Evolutionary conservation across 2,797 vertebrate species (phyloP), one percentile per base, ranked within the genome.

Genomic region (Lepilemur ruficaudatus): DNA sequence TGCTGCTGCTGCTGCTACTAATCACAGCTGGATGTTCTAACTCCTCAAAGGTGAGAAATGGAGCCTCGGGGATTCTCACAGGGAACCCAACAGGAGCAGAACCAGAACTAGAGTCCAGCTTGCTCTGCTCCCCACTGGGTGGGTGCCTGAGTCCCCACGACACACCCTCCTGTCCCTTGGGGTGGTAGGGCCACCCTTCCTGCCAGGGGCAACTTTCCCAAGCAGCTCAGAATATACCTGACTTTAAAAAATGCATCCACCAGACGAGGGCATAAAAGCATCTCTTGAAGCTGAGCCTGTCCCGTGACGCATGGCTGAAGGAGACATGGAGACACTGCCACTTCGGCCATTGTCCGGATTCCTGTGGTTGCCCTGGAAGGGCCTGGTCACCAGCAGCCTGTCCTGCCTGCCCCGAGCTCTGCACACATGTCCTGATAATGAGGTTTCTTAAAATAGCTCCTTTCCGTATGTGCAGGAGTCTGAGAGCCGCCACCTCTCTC

Each of bases 361-460:
- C 65, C 65, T 17, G 32, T 18, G 0, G 15, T 67, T 35, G 65
- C 32, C 65, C 38, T 25, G 22, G 20, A 72, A 43, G 23, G 38
- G 69, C 55, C 82, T 55, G 75, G 82, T 46, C 13, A 61, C 75
- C 87, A 88, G 95, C 93, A 72, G 5, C 38, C 90, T 81, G 67
- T 92, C 94, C 84, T 70, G 94, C 59, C n/a, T 32, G 12, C 89
- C 57, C 46, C 2, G 11, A 79, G 43, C 43, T 63, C 67, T 32
- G 1, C 76, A 41, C 3, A 43, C 73, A 6, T 2, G 35, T 80
- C 91, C 80, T 2, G 2, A 48, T 94, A 94, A 32, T 65, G 82
- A 96, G 55, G 88, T 84, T 72, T 88, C n/a, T 91, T 97, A 95
- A 96, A 93, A 90, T 87, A 94, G 46, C 89, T 87, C 95, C 61